These are phyloP conservation scores for Meteorus cinctellus DNA, from an alignment of 2,888 invertebrate genomes.

Conservation along the genomic window DNA sequence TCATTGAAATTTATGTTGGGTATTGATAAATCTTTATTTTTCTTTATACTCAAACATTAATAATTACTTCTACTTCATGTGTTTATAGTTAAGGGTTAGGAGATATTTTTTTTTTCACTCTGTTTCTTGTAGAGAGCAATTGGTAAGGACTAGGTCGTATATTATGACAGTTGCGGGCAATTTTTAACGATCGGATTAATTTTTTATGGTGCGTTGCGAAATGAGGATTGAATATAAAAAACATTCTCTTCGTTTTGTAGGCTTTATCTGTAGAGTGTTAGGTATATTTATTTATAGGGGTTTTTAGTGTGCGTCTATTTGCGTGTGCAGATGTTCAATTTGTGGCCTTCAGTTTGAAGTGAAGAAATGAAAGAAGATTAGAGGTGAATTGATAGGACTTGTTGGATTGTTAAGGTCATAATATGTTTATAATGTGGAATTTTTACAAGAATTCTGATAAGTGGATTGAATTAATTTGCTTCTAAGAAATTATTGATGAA, in stretches of 20 bases:
- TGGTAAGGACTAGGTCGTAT: constrained; percentile 58
- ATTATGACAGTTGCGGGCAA: constrained; percentile 63
- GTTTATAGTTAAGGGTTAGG: constrained; percentile 18
- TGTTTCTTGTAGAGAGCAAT: constrained; percentile 45
- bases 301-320: constrained; percentile 32
- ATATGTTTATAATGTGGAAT: not conserved
- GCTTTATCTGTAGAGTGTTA: constrained; percentile 56
- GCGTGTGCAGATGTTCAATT: not conserved
- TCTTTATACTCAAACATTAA: constrained; percentile 10
- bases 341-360: constrained; percentile 38
- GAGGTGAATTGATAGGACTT: constrained; percentile 33
- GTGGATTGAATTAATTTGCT: constrained; percentile 11
- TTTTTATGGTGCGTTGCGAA: constrained; percentile 64
- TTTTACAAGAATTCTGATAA: not conserved
- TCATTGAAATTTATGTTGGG: not conserved
- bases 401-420: not conserved
- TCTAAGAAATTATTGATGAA: not conserved
- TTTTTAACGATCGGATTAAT: constrained; percentile 68
- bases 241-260: constrained; percentile 49
- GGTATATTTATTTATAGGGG: constrained; percentile 46
- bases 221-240: constrained; percentile 56
- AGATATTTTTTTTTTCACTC: constrained; percentile 14
- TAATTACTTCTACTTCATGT: constrained; percentile 25
- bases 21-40: not conserved
- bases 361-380: constrained; percentile 6